These are phyloP conservation scores for Cydia splendana DNA, from an alignment of 1,140 invertebrate species.

Conservation along the genomic window DNA sequence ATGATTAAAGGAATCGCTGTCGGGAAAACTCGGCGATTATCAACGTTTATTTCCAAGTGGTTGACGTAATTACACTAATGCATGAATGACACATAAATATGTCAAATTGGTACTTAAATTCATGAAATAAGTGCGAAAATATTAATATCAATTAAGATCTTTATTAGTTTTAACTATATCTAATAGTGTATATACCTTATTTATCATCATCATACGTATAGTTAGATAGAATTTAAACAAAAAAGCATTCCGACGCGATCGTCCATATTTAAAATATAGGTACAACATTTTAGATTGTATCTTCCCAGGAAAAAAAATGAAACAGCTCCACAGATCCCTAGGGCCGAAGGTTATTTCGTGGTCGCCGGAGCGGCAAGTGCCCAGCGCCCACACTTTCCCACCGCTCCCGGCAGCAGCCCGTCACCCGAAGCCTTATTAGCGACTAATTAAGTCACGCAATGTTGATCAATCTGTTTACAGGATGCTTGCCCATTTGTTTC, in stretches of 20 bases:
- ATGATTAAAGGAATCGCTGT: no score
- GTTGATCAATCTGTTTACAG: constrained; percentile 30
- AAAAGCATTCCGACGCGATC: not conserved
- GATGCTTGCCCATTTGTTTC: constrained; percentile 27
- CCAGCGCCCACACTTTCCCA: constrained; percentile 68
- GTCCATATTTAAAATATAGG: not conserved
- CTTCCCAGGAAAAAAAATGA: not conserved
- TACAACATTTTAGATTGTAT: not conserved
- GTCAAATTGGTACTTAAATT: no score
- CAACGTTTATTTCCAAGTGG: no score
- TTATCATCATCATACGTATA: no score
- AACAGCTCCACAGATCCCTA: constrained; percentile 44
- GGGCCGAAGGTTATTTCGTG: constrained; percentile 61
- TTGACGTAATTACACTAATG: no score
- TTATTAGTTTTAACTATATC: no score
- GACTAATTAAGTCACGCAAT: constrained; percentile 50
- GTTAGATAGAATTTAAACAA: no score
- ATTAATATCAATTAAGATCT: no score
- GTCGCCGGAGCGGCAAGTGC: constrained; percentile 65
- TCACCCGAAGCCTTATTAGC: constrained; percentile 64
- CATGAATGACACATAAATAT: no score
- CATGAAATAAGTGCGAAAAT: no score
- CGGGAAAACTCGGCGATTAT: no score
- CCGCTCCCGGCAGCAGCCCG: constrained; percentile 57
- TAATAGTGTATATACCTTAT: no score